A percentile compares a stretch with the other conserved stretches of the same genome.
phyloP scores from a whole-genome alignment of 2,888 invertebrate genomes.

The Drosophila pseudotakahashii region DNA sequence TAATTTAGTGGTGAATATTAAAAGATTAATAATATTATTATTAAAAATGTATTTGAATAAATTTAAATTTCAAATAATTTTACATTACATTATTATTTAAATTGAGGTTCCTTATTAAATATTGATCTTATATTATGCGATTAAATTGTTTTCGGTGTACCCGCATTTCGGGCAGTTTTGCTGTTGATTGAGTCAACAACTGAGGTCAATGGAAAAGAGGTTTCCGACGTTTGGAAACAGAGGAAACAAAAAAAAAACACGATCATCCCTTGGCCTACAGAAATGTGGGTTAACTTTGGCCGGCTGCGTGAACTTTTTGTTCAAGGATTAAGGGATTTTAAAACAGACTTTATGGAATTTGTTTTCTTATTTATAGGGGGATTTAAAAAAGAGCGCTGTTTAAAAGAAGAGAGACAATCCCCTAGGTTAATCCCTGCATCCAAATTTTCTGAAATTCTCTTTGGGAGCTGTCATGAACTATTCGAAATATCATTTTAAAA shows the following conservation, averaged over 20 bases:
- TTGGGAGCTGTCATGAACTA: slow-evolving; percentile 16
- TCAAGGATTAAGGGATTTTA: slow-evolving; percentile 29
- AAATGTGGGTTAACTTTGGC: slow-evolving; percentile 40
- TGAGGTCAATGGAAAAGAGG: slow-evolving; percentile 28
- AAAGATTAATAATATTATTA: too few species aligned
- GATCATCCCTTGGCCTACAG: slow-evolving; percentile 16
- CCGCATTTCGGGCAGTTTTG: slow-evolving; percentile 23
- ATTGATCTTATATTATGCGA: too few species aligned
- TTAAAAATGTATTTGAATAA: too few species aligned
- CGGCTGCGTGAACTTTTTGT: slow-evolving; percentile 17
- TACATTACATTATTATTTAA: too few species aligned
- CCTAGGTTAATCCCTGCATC: slow-evolving; percentile 2
- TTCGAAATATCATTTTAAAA: too few species aligned
- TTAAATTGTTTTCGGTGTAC: slow-evolving; percentile 1
- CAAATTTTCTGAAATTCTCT: background rate
- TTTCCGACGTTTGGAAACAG: background rate
- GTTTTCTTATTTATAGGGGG: slow-evolving; percentile 5
- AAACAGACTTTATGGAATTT: slow-evolving; percentile 13
- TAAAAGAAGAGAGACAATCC: background rate
- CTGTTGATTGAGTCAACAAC: slow-evolving; percentile 45
- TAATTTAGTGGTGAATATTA: too few species aligned
- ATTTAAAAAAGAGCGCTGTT: slow-evolving; percentile 2
- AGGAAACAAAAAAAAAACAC: background rate
- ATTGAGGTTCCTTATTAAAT: too few species aligned
- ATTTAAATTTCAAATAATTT: too few species aligned